Percentiles rank a stretch among this genome's conserved stretches.
Conservation (phyloP, 2,888 invertebrate species). For the Diploptera punctata region DNA sequence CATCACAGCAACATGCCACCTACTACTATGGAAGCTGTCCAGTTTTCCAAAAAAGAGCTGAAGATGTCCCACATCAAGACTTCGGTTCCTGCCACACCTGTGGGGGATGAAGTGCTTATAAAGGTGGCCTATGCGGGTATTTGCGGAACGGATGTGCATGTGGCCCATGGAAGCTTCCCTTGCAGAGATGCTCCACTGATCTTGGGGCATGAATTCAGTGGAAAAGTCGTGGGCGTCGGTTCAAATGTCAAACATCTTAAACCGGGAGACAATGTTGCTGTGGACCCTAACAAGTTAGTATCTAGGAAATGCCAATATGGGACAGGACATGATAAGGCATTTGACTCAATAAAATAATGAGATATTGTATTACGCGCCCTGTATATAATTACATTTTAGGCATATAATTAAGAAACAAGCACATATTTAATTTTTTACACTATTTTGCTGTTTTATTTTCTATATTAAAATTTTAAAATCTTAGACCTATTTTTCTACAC, state of each 20-base stretch:
- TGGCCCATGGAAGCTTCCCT: constrained; percentile 73
- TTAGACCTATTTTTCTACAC: too few species aligned
- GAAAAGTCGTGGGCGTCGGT: constrained; percentile 65
- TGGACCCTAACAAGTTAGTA: constrained; percentile 72
- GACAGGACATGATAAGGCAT: too few species aligned
- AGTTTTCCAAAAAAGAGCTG: constrained; percentile 59
- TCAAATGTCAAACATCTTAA: constrained; percentile 61
- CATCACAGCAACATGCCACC: background rate
- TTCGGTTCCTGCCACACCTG: constrained; percentile 58
- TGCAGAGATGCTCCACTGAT: constrained; percentile 62
- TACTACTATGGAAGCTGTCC: constrained; percentile 62
- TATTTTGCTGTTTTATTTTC: too few species aligned
- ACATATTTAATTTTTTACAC: too few species aligned
- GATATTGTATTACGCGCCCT: too few species aligned
- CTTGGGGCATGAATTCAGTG: constrained; percentile 74
- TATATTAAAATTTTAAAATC: too few species aligned
- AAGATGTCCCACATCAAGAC: constrained; percentile 56
- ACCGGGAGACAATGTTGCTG: constrained; percentile 69
- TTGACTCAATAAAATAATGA: too few species aligned
- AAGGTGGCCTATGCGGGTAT: constrained; percentile 71
- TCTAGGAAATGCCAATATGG: too few species aligned
- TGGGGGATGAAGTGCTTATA: constrained; percentile 67
- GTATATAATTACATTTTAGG: too few species aligned
- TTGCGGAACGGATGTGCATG: constrained; percentile 77
- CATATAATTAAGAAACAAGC: too few species aligned